These are phyloP conservation scores for Epinotia nisella DNA, from an alignment of 2,888 invertebrate species.

Conservation along the genomic window DNA sequence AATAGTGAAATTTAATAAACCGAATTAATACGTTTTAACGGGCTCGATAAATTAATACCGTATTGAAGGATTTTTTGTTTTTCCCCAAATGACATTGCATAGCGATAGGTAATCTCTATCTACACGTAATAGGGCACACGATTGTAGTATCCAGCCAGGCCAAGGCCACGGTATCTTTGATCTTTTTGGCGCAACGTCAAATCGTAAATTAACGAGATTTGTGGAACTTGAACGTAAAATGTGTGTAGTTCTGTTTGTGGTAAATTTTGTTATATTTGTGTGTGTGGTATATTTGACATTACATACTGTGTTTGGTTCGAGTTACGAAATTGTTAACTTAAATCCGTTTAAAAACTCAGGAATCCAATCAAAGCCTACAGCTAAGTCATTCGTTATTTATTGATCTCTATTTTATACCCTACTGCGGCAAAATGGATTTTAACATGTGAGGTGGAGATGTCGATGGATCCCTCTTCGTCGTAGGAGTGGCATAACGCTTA, in stretches of 20 bases:
- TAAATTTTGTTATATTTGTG: slow-evolving; percentile 7
- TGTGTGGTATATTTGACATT: no score
- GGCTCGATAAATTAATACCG: background rate
- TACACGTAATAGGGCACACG: slow-evolving; percentile 33
- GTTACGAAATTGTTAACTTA: background rate
- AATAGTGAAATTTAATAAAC: no score
- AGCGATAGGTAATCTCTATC: slow-evolving; percentile 25
- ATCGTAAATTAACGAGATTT: slow-evolving; percentile 52
- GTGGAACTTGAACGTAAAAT: slow-evolving; percentile 57
- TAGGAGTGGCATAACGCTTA: no score
- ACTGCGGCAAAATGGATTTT: no score
- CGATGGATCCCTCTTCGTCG: no score
- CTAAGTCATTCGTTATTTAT: no score
- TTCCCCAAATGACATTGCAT: slow-evolving; percentile 5
- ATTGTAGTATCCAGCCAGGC: slow-evolving; percentile 45
- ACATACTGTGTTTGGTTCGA: background rate
- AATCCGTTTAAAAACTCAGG: background rate
- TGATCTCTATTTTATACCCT: no score
- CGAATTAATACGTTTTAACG: no score
- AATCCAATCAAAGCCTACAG: no score
- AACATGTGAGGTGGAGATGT: no score
- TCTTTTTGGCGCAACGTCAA: slow-evolving; percentile 62
- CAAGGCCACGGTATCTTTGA: slow-evolving; percentile 60
- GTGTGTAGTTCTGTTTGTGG: slow-evolving; percentile 27
- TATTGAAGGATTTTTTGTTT: background rate